phyloP scores from a whole-genome alignment of 2,888 invertebrate genomes.

The Pammene fasciana region DNA sequence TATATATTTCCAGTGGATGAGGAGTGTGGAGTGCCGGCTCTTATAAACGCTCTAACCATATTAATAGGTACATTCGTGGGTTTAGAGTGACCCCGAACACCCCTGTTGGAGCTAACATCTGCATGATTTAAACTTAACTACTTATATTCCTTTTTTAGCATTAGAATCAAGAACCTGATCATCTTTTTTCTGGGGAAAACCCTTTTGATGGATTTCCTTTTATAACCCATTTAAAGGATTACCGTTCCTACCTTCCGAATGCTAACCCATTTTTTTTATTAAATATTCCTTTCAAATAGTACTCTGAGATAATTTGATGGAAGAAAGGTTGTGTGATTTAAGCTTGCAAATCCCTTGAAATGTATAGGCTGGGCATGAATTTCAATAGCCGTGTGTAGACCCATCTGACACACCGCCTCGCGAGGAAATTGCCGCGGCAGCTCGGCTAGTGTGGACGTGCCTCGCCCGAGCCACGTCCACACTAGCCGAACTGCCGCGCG shows the following conservation, averaged over 20 bases:
- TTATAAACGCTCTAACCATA: slow-evolving; percentile 88
- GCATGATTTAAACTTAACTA: slow-evolving; percentile 24
- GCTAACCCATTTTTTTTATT: neutral
- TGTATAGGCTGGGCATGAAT: no score
- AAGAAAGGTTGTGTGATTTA: no score
- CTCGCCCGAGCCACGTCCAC: no score
- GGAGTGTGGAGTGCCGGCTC: slow-evolving; percentile 88
- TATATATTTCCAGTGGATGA: slow-evolving; percentile 85
- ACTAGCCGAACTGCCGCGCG: no score
- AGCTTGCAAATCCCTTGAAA: no score
- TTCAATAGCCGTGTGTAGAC: no score
- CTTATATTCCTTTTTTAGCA: neutral
- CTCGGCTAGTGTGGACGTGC: no score
- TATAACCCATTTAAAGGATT: neutral
- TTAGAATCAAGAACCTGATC: neutral
- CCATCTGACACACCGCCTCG: no score
- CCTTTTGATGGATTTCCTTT: neutral
- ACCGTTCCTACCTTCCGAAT: neutral
- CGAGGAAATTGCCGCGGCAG: no score
- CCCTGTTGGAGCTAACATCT: slow-evolving; percentile 53
- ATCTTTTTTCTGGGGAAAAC: neutral
- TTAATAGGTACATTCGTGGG: slow-evolving; percentile 83
- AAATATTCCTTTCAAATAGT: no score
- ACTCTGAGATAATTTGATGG: no score
- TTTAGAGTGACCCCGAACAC: slow-evolving; percentile 60